phyloP scores from a whole-genome alignment of 2,113 vertebrate genomes.

The Bubo bubo region DNA sequence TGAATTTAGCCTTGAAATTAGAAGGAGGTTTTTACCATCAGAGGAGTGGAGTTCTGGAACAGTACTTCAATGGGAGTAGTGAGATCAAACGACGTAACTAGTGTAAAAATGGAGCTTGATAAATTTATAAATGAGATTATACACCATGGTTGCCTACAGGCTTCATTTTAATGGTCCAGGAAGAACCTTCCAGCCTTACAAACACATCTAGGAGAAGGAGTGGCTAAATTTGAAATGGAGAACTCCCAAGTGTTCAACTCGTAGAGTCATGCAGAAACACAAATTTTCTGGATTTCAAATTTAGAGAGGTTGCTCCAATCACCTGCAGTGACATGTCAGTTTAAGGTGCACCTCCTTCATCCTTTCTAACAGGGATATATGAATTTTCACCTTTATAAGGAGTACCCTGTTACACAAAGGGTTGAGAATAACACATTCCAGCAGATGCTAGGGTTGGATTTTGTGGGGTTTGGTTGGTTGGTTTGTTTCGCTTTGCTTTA shows the following conservation, averaged over 20 bases:
- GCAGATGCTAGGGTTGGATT: accelerated
- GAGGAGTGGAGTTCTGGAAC: conserved; percentile 4
- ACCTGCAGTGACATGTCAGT: background rate
- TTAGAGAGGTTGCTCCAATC: background rate
- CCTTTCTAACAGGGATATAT: background rate
- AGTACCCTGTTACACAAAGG: background rate
- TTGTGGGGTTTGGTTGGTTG: background rate
- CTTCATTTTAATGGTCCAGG: background rate
- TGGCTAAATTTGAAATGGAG: background rate
- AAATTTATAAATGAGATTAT: conserved; percentile 36
- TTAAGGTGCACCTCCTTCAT: background rate
- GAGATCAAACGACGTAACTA: conserved; percentile 9
- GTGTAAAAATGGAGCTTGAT: conserved; percentile 3
- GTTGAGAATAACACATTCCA: background rate
- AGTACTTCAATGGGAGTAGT: background rate
- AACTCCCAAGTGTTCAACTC: background rate
- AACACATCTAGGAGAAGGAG: background rate
- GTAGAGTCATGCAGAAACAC: accelerated
- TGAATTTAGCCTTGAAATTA: conserved; percentile 58
- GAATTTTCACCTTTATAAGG: accelerated
- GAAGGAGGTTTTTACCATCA: conserved; percentile 1
- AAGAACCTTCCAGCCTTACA: background rate
- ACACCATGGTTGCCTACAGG: background rate
- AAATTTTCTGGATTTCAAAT: background rate
- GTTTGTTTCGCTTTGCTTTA: background rate